Evolutionary conservation across 2,113 vertebrate species (phyloP).

Genomic region (Strix aluco): DNA sequence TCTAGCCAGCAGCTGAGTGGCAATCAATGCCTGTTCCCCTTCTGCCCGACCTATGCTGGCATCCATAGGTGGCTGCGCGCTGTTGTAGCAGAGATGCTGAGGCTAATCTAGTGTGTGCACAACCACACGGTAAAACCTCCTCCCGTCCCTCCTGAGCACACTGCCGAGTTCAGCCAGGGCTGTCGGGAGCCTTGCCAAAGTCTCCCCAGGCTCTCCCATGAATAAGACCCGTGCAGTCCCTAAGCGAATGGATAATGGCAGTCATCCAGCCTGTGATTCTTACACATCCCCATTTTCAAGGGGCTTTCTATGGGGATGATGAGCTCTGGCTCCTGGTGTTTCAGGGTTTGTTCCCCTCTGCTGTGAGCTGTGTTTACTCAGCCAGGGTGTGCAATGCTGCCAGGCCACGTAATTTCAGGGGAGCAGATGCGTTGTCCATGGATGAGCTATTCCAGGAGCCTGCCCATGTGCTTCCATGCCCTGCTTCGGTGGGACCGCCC

Average conservation of each 20-base stretch:
- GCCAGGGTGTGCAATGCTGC: fast-evolving
- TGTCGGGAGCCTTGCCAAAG: neutral
- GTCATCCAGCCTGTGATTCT: neutral
- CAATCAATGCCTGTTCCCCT: neutral
- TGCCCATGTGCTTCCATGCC: neutral
- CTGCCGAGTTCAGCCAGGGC: neutral
- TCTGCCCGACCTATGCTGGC: neutral
- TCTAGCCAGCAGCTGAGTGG: fast-evolving
- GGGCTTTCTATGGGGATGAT: neutral
- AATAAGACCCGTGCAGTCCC: neutral
- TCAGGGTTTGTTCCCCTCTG: neutral
- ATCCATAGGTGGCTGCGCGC: fast-evolving
- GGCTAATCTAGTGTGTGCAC: neutral
- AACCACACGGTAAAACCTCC: fast-evolving
- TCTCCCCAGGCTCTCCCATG: neutral
- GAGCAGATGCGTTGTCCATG: neutral
- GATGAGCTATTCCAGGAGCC: neutral
- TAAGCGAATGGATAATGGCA: fast-evolving
- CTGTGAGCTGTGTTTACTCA: neutral
- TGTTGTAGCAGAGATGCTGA: neutral
- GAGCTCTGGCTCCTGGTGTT: neutral
- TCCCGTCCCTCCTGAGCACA: fast-evolving
- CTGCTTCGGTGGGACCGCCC: fast-evolving
- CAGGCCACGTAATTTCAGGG: neutral
- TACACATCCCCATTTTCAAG: fast-evolving